phyloP scores from a whole-genome alignment of 2,113 vertebrate species.

The Actenoides hombroni region DNA sequence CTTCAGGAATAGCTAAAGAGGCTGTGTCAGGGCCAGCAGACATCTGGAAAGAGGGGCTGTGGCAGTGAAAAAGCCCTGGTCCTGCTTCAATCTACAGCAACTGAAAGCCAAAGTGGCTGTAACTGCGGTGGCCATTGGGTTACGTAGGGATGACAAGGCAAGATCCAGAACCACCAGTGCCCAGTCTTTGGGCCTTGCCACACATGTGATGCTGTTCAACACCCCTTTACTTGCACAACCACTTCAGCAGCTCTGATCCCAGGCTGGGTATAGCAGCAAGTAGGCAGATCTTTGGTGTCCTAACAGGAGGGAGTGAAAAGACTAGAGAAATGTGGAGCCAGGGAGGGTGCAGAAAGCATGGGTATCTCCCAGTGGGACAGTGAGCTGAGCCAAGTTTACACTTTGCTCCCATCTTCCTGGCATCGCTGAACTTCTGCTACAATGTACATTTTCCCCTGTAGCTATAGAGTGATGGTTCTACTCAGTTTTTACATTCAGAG shows the following conservation, averaged over 20 bases:
- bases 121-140: background rate
- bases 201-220: accelerated
- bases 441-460: background rate
- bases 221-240: background rate
- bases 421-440: background rate
- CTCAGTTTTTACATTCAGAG: background rate
- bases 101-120: background rate
- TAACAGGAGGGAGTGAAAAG: background rate
- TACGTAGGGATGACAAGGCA: background rate
- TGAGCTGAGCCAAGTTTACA: background rate
- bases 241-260: background rate
- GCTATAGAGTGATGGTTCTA: background rate
- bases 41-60: accelerated
- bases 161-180: background rate
- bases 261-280: background rate
- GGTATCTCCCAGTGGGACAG: background rate
- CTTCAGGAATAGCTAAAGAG: background rate
- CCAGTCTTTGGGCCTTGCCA: background rate
- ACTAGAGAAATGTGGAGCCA: background rate
- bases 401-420: background rate
- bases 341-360: background rate
- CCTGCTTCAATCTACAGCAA: background rate
- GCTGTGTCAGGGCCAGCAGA: background rate
- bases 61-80: background rate
- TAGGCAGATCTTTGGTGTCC: background rate